Conservation (phyloP, 2,797 vertebrate genomes). For the Enteromius thamalakanensis region DNA sequence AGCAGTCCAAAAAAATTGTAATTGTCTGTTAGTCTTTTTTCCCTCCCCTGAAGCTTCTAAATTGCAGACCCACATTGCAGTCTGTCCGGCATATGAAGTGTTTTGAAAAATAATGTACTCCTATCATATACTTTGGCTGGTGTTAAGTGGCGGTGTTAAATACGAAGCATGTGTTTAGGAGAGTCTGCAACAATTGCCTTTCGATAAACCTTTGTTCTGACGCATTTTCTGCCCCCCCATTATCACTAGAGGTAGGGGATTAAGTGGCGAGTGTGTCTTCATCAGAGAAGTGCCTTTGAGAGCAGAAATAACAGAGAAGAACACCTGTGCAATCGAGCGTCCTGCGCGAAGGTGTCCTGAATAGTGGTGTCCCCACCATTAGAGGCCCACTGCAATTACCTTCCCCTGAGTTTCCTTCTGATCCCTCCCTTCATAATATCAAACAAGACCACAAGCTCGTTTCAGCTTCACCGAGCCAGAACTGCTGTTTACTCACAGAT, state of each 20-base stretch:
- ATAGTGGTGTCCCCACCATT: conserved; percentile 78
- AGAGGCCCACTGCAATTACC: conserved; percentile 72
- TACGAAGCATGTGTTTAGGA: conserved; percentile 49
- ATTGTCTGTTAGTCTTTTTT: conserved; percentile 13
- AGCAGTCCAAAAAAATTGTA: conserved; percentile 27
- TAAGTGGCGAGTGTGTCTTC: conserved; percentile 70
- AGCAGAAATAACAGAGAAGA: conserved; percentile 72
- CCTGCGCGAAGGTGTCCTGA: conserved; percentile 74
- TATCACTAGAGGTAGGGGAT: conserved; percentile 71
- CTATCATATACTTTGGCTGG: conserved; percentile 51
- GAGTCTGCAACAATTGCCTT: conserved; percentile 72
- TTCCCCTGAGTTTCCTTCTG: conserved; percentile 67
- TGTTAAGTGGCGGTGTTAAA: conserved; percentile 58
- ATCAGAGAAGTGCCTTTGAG: conserved; percentile 66
- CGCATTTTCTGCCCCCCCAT: conserved; percentile 67
- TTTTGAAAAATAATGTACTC: conserved; percentile 48
- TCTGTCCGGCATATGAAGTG: conserved; percentile 35
- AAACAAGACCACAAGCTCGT: conserved; percentile 62
- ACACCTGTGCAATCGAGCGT: conserved; percentile 78
- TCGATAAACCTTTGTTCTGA: conserved; percentile 80
- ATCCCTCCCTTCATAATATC: conserved; percentile 70
- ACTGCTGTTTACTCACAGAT: conserved; percentile 64
- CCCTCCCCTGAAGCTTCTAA: conserved; percentile 2
- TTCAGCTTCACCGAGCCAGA: conserved; percentile 64
- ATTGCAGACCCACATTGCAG: conserved; percentile 45